phyloP scores from a whole-genome alignment of 2,888 invertebrate species.

The Idaea straminata region DNA sequence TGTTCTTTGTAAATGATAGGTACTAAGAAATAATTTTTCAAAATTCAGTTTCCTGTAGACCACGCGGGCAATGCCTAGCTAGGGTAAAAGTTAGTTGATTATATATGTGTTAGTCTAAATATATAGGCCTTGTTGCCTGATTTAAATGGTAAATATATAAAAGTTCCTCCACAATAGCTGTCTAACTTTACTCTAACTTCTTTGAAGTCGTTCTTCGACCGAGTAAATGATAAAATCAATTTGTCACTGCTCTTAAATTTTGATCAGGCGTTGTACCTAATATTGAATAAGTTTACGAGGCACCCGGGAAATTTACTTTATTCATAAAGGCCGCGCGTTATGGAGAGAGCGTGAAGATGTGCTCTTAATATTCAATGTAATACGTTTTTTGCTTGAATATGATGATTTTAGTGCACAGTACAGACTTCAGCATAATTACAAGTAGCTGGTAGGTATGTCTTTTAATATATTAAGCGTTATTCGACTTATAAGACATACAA shows the following conservation, averaged over 20 bases:
- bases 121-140: no score
- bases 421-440: neutral
- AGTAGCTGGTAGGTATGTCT: neutral
- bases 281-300: neutral
- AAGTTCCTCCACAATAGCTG: neutral
- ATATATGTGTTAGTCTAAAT: no score
- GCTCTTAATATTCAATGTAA: neutral
- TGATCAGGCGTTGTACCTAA: neutral
- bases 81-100: no score
- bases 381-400: neutral
- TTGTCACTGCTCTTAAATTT: conserved; percentile 1
- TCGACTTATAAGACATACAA: no score
- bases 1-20: no score
- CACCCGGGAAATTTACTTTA: conserved; percentile 1
- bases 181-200: neutral
- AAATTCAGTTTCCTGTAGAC: no score
- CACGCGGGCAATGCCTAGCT: no score
- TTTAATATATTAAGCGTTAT: neutral
- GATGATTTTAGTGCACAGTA: neutral
- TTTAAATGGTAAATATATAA: neutral
- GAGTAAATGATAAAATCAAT: neutral
- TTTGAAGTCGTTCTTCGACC: neutral
- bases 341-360: neutral
- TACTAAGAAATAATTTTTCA: no score
- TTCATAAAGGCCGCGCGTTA: neutral